Conservation (phyloP, 1,140 invertebrate species). For the Elymnias hypermnestra region DNA sequence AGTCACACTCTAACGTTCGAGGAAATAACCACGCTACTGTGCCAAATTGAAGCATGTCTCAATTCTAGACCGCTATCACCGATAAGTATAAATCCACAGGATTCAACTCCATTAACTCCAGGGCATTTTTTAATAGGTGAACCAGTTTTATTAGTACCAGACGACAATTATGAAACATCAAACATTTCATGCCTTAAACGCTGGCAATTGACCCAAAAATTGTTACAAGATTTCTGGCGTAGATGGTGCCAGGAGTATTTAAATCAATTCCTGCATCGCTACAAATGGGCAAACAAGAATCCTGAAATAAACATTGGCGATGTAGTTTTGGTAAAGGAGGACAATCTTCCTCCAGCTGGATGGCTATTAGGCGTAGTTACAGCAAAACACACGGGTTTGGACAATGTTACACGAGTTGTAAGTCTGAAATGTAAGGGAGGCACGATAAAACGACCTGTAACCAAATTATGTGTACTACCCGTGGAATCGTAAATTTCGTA, state of each 20-base stretch:
- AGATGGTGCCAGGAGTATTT: slow-evolving; percentile 36
- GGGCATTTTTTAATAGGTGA: slow-evolving; percentile 15
- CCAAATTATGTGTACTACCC: slow-evolving; percentile 15
- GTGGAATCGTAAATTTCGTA: not conserved
- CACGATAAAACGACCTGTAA: slow-evolving; percentile 14
- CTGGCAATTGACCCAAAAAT: slow-evolving; percentile 22
- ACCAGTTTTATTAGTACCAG: not conserved
- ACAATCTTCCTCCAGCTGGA: slow-evolving; percentile 11
- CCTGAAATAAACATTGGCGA: slow-evolving; percentile 17
- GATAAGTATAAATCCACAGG: not conserved
- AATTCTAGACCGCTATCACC: slow-evolving; percentile 7
- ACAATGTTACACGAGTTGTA: slow-evolving; percentile 17
- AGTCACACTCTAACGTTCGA: slow-evolving; percentile 10
- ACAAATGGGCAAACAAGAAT: slow-evolving; percentile 13
- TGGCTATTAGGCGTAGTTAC: slow-evolving; percentile 11
- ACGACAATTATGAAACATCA: slow-evolving; percentile 2
- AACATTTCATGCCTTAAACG: slow-evolving; percentile 8
- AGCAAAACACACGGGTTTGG: slow-evolving; percentile 14
- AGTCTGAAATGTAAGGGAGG: slow-evolving; percentile 12
- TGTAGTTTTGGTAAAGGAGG: slow-evolving; percentile 18
- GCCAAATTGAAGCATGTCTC: slow-evolving; percentile 11
- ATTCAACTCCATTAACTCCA: slow-evolving; percentile 1
- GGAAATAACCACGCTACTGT: not conserved
- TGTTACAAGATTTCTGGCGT: slow-evolving; percentile 36
- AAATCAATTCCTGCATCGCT: slow-evolving; percentile 7